Evolutionary conservation across 2,113 vertebrate species (phyloP).

Genomic region (Nyctereutes procyonoides): DNA sequence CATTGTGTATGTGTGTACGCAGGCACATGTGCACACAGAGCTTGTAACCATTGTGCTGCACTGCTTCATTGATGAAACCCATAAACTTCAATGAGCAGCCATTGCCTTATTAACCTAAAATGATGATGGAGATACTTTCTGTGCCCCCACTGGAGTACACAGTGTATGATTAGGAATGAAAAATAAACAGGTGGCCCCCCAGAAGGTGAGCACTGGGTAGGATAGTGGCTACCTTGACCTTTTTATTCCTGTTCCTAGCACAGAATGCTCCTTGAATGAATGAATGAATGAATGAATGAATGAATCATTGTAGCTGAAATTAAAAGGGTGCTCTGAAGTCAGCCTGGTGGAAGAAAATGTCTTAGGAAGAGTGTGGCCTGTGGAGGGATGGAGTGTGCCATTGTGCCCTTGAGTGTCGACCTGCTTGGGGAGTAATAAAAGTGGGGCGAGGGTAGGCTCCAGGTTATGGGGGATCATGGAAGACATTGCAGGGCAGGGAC

Average conservation of each 20-base stretch:
- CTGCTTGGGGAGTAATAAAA: not conserved
- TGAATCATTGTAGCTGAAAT: too few species aligned
- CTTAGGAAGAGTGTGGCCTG: not conserved
- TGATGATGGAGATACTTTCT: not conserved
- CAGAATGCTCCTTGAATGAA: not conserved
- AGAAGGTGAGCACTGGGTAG: not conserved
- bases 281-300: not conserved
- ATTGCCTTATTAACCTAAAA: too few species aligned
- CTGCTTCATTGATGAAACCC: not conserved
- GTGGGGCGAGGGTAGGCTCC: not conserved
- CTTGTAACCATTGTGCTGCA: accelerated
- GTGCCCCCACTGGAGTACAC: too few species aligned
- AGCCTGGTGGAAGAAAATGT: not conserved
- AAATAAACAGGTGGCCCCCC: not conserved
- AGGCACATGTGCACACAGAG: accelerated
- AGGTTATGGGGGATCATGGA: too few species aligned
- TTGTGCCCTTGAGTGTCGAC: not conserved
- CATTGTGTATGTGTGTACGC: not conserved
- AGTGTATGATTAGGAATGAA: not conserved
- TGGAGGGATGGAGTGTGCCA: not conserved
- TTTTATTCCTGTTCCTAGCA: not conserved
- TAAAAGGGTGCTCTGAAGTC: not conserved
- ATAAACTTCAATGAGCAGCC: accelerated
- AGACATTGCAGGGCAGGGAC: accelerated
- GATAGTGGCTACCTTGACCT: not conserved